Percentiles rank a stretch among this genome's conserved stretches.
These are phyloP conservation scores for Periphyllus acericola DNA, from an alignment of 2,888 invertebrate genomes.

Conservation along the genomic window DNA sequence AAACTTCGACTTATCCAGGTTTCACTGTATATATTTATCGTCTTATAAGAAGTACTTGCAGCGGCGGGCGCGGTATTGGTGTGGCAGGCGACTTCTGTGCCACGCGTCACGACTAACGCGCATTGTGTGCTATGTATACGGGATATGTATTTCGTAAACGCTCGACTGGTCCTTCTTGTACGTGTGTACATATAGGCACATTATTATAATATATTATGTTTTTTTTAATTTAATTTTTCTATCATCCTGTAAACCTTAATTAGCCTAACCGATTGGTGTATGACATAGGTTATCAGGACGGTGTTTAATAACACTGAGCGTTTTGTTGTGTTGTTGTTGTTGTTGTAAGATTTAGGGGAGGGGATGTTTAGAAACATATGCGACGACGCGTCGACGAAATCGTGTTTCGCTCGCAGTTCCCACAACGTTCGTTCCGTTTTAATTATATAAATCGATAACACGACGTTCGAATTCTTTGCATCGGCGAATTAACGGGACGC, in stretches of 20 bases:
- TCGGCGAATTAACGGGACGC: constrained; percentile 15
- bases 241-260: neutral
- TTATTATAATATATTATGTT: too few relatives aligned
- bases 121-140: neutral
- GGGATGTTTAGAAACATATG: neutral
- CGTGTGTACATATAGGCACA: too few relatives aligned
- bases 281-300: neutral
- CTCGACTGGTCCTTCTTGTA: neutral
- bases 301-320: neutral
- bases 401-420: constrained; percentile 48
- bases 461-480: neutral
- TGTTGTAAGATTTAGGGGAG: neutral
- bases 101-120: constrained; percentile 46
- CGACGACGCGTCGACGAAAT: constrained; percentile 7
- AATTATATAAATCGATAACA: constrained; percentile 44
- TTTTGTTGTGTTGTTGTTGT: too few relatives aligned
- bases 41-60: neutral
- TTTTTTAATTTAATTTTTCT: neutral
- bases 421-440: constrained; percentile 27
- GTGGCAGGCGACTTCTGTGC: constrained; percentile 49
- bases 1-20: too few relatives aligned
- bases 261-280: neutral
- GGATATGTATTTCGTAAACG: neutral
- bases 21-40: neutral
- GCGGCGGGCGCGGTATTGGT: neutral